Evolutionary conservation across 2,888 invertebrate species (phyloP), one percentile per base, ranked within the genome.

Genomic region (Macaria liturata): DNA sequence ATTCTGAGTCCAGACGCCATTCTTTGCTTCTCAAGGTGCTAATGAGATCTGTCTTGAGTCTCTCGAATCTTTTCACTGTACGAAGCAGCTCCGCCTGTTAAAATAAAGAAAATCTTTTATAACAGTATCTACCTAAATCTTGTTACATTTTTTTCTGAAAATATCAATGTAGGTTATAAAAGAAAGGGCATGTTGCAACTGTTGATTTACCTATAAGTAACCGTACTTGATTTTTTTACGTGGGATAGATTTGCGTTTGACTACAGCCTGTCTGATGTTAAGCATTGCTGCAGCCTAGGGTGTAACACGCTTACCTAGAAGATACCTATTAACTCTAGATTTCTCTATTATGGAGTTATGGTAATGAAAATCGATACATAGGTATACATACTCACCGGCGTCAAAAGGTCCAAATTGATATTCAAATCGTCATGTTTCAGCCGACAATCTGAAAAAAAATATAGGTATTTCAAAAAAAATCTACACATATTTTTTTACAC

Each of bases 1-100:
- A 92, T 75, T 92, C 92, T 0, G 91, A 92, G 67, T 92, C 92
- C 66, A 92, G 70, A 5, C 91, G 86, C 92, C 92, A 92, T 65
- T 92, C 92, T 64, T 88, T 91, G 67, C 92, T 91, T 9, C 92
- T 84, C 40, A 92, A 71, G 4, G 91, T 91, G 65, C 92, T 92
- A 60, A 91, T 81, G 58, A 92, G 71, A 59, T 92, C 92, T 0
- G 92, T 92, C 72, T 91, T 92, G 57, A 91, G 79, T 64, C 92
- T 80, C 66, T 92, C 92, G 56, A 92, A 91, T 67, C 90, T 80
- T 69, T 92, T 92, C 32, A 91, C 89, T 6, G 91, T 91, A 50
- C 92, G 85, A 32, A 92, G 62, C 49, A 92, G 70, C 71, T 92
- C 92, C 32, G 91, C 82, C 92, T 92, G 67, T 37, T 20, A 69